Conservation (phyloP, 2,888 invertebrate species). For the Sarcophaga caerulescens region DNA sequence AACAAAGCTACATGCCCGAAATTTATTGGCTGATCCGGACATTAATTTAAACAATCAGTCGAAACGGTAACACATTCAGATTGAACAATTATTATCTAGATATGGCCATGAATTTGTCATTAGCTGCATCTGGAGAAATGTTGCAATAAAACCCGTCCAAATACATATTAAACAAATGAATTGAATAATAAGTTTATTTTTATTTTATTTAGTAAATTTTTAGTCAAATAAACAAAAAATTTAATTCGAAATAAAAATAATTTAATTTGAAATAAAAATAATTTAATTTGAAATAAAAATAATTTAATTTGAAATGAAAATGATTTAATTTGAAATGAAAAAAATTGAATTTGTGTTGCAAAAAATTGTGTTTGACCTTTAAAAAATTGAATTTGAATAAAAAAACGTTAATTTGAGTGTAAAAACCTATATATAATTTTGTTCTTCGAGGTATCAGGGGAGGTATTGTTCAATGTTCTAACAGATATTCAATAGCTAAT, state of each 20-base stretch:
- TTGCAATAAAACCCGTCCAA: neutral
- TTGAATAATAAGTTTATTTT: slow-evolving; percentile 6
- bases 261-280: neutral
- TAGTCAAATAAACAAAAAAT: slow-evolving; percentile 3
- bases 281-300: slow-evolving; percentile 3
- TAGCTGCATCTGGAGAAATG: slow-evolving; percentile 15
- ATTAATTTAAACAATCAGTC: slow-evolving; percentile 22
- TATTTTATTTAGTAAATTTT: neutral
- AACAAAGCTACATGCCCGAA: slow-evolving; percentile 34
- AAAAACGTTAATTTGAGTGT: neutral
- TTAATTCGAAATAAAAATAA: neutral
- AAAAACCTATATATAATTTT: neutral
- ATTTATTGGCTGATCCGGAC: slow-evolving; percentile 22
- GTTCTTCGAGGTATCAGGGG: too few species aligned
- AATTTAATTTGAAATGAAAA: slow-evolving; percentile 2
- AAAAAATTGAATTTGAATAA: neutral
- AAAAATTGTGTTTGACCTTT: neutral
- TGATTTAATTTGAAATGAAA: slow-evolving; percentile 12
- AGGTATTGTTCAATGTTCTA: too few species aligned
- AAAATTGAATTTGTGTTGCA: neutral
- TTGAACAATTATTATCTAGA: slow-evolving; percentile 34
- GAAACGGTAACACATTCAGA: slow-evolving; percentile 32
- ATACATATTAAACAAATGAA: neutral
- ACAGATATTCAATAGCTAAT: too few species aligned
- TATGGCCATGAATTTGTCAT: slow-evolving; percentile 5